phyloP scores from a whole-genome alignment of 2,797 vertebrate genomes.

The Moxostoma hubbsi region DNA sequence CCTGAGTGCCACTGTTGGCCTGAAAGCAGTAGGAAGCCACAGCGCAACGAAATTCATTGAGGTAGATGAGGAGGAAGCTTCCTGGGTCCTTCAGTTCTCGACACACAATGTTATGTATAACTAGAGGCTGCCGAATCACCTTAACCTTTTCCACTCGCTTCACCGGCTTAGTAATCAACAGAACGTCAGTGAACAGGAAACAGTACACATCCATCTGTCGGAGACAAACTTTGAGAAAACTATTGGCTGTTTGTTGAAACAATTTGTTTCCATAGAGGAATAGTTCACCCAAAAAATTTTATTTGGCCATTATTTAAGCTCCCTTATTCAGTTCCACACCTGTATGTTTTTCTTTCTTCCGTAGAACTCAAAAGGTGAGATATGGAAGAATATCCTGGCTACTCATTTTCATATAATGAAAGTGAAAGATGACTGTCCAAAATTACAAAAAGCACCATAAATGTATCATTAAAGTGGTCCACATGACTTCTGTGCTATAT shows the following conservation, averaged over 20 bases:
- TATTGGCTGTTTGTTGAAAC: constrained; percentile 8
- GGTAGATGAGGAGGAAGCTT: constrained; percentile 92
- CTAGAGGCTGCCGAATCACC: constrained; percentile 89
- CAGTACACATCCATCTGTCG: constrained; percentile 94
- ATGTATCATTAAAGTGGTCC: no score
- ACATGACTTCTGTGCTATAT: no score
- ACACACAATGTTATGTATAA: constrained; percentile 90
- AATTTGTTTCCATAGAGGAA: not conserved
- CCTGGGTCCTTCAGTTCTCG: constrained; percentile 92
- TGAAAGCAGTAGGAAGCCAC: constrained; percentile 94
- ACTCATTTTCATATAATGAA: no score
- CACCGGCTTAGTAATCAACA: constrained; percentile 92
- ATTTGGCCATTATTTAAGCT: no score
- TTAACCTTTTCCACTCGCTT: constrained; percentile 93
- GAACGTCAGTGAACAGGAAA: constrained; percentile 94
- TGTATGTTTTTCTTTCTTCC: no score
- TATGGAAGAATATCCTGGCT: no score
- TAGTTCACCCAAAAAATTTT: no score
- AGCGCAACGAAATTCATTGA: constrained; percentile 91
- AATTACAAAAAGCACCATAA: no score
- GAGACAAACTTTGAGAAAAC: constrained; percentile 15
- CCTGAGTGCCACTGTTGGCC: constrained; percentile 87
- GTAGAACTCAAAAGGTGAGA: no score
- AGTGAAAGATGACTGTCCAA: no score
- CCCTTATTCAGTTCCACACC: no score